Conservation (phyloP, 2,797 vertebrate genomes). For the Eleutherodactylus coqui region DNA sequence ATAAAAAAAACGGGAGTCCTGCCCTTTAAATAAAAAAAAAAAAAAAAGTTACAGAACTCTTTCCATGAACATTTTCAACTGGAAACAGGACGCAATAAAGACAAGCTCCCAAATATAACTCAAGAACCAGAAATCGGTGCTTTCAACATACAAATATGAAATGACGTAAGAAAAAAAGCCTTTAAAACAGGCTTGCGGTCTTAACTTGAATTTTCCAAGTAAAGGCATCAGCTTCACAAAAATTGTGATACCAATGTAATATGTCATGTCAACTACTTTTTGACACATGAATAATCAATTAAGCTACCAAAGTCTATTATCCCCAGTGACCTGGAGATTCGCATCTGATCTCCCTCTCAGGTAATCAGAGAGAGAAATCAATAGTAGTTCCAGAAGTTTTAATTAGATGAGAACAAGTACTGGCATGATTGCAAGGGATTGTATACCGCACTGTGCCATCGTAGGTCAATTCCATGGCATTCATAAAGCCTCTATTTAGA, state of each 20-base stretch:
- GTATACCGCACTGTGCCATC: constrained; percentile 47
- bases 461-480: constrained; percentile 29
- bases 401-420: constrained; percentile 73
- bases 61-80: constrained; percentile 65
- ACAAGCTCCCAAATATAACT: constrained; percentile 27
- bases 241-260: constrained; percentile 76
- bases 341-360: constrained; percentile 67
- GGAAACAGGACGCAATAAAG: constrained; percentile 26
- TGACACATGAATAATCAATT: constrained; percentile 76
- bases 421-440: constrained; percentile 73
- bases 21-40: constrained; percentile 67
- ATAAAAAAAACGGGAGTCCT: constrained; percentile 66
- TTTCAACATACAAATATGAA: constrained; percentile 66
- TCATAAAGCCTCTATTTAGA: constrained; percentile 37
- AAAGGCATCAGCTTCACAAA: constrained; percentile 79
- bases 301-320: constrained; percentile 75
- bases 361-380: constrained; percentile 67
- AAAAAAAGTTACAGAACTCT: constrained; percentile 67
- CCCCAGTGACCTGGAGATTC: constrained; percentile 68
- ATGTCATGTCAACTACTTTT: constrained; percentile 77
- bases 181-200: constrained; percentile 81
- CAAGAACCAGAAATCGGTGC: constrained; percentile 22
- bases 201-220: constrained; percentile 79
- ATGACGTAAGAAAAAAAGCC: constrained; percentile 74
- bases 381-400: constrained; percentile 72